Percentiles rank a stretch among this genome's conserved stretches.
phyloP scores from a whole-genome alignment of 2,113 vertebrate species.

The Phaethornis superciliosus region DNA sequence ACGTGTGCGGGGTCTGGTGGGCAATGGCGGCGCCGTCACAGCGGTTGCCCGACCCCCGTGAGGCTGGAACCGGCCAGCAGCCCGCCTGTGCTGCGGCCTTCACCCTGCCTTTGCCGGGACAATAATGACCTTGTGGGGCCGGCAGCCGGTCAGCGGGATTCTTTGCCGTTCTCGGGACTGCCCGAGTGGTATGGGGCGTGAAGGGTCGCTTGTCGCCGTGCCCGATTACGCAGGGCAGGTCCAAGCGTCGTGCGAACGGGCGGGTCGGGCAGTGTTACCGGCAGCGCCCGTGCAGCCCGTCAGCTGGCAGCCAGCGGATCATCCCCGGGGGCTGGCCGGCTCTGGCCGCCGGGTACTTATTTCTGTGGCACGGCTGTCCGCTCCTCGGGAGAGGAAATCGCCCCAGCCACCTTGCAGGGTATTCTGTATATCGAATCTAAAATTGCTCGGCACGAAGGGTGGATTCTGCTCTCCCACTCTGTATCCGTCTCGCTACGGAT shows the following conservation, averaged over 20 bases:
- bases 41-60: background rate
- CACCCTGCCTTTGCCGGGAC: background rate
- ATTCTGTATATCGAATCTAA: fast-evolving
- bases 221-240: background rate
- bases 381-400: background rate
- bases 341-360: no score
- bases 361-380: background rate
- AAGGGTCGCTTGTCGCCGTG: background rate
- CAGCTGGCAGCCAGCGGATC: background rate
- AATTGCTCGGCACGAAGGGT: fast-evolving
- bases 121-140: background rate
- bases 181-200: background rate
- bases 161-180: background rate
- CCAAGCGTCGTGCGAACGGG: background rate
- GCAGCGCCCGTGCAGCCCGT: background rate
- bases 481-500: fast-evolving
- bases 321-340: no score
- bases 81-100: background rate
- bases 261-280: background rate
- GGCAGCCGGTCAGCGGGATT: background rate
- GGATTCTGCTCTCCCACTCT: fast-evolving
- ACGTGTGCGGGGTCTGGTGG: background rate
- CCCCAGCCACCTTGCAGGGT: background rate
- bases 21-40: background rate
- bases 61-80: no score